Conservation (phyloP, 2,888 invertebrate genomes). For the Caenorhabditis doughertyi region DNA sequence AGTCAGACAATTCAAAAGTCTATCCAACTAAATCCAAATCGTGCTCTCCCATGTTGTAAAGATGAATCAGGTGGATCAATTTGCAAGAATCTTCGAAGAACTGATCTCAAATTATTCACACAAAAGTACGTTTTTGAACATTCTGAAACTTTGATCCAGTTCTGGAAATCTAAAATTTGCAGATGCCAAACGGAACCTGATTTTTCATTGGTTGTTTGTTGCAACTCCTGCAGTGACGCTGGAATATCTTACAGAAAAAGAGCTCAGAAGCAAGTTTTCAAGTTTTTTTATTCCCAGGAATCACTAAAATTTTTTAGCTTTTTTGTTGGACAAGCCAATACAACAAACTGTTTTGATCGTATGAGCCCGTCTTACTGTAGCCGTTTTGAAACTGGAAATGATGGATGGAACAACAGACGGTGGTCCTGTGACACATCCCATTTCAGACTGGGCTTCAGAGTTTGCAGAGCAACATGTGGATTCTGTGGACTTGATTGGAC, state of each 20-base stretch:
- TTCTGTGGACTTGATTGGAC: constrained; percentile 71
- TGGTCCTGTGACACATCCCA: constrained; percentile 74
- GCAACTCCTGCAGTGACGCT: constrained; percentile 71
- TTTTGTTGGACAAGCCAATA: constrained; percentile 61
- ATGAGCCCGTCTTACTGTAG: constrained; percentile 71
- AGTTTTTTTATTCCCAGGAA: no score
- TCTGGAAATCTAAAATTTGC: neutral
- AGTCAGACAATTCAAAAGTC: constrained; percentile 45
- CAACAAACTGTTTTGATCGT: constrained; percentile 73
- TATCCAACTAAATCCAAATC: constrained; percentile 55
- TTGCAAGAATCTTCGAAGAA: constrained; percentile 69
- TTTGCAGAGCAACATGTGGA: constrained; percentile 71
- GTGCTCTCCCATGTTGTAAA: constrained; percentile 73
- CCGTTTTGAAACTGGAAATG: constrained; percentile 69
- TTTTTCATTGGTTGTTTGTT: constrained; percentile 74
- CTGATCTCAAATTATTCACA: constrained; percentile 65
- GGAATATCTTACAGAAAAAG: constrained; percentile 70
- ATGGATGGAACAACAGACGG: constrained; percentile 69
- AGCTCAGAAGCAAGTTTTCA: constrained; percentile 63
- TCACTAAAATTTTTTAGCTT: constrained; percentile 62
- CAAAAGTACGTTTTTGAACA: constrained; percentile 51
- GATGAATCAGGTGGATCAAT: constrained; percentile 74
- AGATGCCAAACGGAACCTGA: constrained; percentile 72
- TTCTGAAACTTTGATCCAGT: neutral
- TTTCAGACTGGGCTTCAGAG: constrained; percentile 72